Percentiles rank a stretch among this genome's conserved stretches.
Conservation (phyloP, 2,113 vertebrate species). For the Xenotilapia flavipinnis region DNA sequence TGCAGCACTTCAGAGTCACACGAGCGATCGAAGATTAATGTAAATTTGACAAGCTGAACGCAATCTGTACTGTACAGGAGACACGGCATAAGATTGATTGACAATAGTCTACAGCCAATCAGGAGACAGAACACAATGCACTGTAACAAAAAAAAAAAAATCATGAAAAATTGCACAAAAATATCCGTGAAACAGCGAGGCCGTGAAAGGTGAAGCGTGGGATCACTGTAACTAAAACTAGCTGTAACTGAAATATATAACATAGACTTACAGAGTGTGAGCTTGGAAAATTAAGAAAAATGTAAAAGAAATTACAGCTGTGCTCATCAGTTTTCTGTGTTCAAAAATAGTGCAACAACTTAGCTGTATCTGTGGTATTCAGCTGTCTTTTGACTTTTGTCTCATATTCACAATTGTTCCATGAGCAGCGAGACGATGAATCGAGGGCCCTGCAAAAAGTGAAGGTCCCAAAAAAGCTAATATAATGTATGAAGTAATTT, state of each 20-base stretch:
- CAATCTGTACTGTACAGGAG: neutral
- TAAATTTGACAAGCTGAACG: neutral
- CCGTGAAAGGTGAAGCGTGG: fast-evolving
- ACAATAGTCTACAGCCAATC: neutral
- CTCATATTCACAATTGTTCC: neutral
- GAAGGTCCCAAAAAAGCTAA: neutral
- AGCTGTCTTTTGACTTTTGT: neutral
- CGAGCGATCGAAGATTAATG: fast-evolving
- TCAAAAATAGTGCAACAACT: neutral
- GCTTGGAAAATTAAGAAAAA: neutral
- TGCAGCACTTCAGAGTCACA: neutral
- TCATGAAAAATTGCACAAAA: neutral
- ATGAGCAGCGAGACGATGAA: neutral
- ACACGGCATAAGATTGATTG: fast-evolving
- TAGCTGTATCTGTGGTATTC: neutral
- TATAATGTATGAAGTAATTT: neutral
- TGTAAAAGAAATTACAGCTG: neutral
- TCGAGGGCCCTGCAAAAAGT: neutral
- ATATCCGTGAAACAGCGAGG: neutral
- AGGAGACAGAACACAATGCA: too few relatives aligned
- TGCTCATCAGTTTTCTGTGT: neutral
- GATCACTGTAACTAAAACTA: neutral
- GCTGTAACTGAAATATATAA: neutral
- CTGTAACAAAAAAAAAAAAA: fast-evolving
- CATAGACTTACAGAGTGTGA: neutral